A percentile compares a stretch with the other conserved stretches of the same genome.
Conservation (phyloP, 2,888 invertebrate genomes). For the Ptychoptera contaminata region DNA sequence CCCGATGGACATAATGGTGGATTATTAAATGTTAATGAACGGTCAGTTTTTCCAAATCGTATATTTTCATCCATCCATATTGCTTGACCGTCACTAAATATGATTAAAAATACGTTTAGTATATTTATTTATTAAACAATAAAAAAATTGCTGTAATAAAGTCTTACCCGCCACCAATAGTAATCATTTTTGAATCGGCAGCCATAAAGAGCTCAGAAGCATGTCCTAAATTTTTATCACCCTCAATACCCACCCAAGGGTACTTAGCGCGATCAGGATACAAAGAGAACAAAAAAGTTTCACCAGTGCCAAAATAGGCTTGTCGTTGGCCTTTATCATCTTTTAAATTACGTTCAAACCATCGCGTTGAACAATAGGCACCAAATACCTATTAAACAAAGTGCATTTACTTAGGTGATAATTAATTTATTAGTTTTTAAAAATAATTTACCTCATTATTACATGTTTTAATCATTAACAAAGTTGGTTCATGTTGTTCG, state of each 20-base stretch:
- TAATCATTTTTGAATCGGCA: slow-evolving; percentile 86
- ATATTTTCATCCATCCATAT: slow-evolving; percentile 95
- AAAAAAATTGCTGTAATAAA: neutral
- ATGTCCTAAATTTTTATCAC: slow-evolving; percentile 56
- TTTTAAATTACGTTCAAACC: slow-evolving; percentile 80
- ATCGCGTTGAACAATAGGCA: slow-evolving; percentile 86
- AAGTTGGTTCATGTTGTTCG: slow-evolving; percentile 84
- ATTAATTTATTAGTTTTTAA: neutral
- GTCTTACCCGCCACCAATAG: slow-evolving; percentile 90
- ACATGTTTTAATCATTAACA: slow-evolving; percentile 90
- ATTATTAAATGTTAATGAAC: slow-evolving; percentile 93
- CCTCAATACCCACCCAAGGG: slow-evolving; percentile 84
- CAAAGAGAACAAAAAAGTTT: slow-evolving; percentile 82
- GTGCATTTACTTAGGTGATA: neutral
- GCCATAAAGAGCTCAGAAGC: slow-evolving; percentile 92
- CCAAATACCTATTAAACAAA: slow-evolving; percentile 65
- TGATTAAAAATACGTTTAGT: slow-evolving; percentile 4
- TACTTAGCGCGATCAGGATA: slow-evolving; percentile 80
- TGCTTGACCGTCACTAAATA: slow-evolving; percentile 80
- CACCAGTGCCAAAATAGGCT: slow-evolving; percentile 94
- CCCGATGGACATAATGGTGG: slow-evolving; percentile 78
- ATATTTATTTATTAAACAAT: no score
- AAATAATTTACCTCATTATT: slow-evolving; percentile 62
- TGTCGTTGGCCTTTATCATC: slow-evolving; percentile 80
- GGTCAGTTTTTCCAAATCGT: slow-evolving; percentile 82